Conservation (phyloP, 2,797 vertebrate genomes). For the Rhincodon typus region DNA sequence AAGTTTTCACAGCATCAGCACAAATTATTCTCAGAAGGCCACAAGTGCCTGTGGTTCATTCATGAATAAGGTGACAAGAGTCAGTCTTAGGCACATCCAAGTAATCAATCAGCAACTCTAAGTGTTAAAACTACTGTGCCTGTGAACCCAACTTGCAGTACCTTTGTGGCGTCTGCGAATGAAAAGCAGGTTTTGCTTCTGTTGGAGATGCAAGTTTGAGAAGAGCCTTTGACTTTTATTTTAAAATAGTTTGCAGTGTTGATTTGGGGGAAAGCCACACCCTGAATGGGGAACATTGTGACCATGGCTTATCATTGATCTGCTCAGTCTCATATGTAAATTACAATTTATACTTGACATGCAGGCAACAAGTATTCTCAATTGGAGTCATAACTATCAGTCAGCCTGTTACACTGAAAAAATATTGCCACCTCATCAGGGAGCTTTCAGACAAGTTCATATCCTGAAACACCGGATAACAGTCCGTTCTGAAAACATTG, state of each 20-base stretch:
- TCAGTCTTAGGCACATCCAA: background rate
- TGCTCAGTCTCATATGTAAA: background rate
- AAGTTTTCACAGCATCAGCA: too few species aligned
- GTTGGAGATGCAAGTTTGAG: background rate
- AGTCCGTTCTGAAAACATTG: background rate
- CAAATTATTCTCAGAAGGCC: too few species aligned
- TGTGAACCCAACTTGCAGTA: background rate
- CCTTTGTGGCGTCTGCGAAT: background rate
- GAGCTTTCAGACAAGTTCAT: constrained; percentile 17
- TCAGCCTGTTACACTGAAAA: background rate
- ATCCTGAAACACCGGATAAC: background rate
- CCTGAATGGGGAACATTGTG: background rate
- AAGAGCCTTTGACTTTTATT: background rate
- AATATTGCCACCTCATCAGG: background rate
- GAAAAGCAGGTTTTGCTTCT: background rate
- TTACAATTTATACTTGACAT: background rate
- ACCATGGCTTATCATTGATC: background rate
- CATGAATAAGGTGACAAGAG: background rate
- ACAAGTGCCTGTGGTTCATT: too few species aligned
- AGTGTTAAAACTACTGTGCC: background rate
- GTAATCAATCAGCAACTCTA: background rate
- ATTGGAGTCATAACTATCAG: background rate
- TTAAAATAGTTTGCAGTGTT: background rate
- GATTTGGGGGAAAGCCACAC: background rate
- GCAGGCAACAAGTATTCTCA: background rate